Percentiles rank a stretch among this genome's conserved stretches.
Evolutionary conservation across 2,888 invertebrate genomes (phyloP).

Genomic region (Brachynemurus nebulosus): DNA sequence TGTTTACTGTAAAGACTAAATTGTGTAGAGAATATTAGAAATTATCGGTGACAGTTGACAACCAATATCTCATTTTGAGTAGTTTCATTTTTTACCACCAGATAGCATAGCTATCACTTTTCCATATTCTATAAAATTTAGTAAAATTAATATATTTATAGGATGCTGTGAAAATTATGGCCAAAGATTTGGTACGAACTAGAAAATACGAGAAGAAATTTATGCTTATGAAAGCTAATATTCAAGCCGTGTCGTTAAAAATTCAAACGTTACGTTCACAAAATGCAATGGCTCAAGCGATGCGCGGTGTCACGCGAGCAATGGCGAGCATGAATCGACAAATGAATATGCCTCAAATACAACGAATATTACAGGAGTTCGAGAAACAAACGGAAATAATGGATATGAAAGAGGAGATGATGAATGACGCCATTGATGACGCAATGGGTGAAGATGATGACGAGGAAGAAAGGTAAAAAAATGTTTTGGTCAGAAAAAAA

Average conservation of each 20-base stretch:
- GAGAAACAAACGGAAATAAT: constrained; percentile 99
- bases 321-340: constrained; percentile 98
- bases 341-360: constrained; percentile 96
- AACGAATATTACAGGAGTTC: constrained; percentile 92
- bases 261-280: constrained; percentile 96
- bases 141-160: too few relatives aligned
- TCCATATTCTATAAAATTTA: too few relatives aligned
- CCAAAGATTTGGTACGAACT: constrained; percentile 94
- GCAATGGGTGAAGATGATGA: constrained; percentile 98
- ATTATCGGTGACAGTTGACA: too few relatives aligned
- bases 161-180: constrained; percentile 99
- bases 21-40: too few relatives aligned
- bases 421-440: constrained; percentile 99
- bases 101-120: too few relatives aligned
- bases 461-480: constrained; percentile 73
- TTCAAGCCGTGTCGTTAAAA: constrained; percentile 94
- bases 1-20: too few relatives aligned
- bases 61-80: too few relatives aligned
- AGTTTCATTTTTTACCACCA: too few relatives aligned
- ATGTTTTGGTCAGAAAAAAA: neutral
- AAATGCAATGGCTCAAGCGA: constrained; percentile 98
- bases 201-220: constrained; percentile 94
- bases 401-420: constrained; percentile 99
- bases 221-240: constrained; percentile 98
- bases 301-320: constrained; percentile 96